Conservation (phyloP, 2,113 vertebrate species). For the Xenopus laevis region DNA sequence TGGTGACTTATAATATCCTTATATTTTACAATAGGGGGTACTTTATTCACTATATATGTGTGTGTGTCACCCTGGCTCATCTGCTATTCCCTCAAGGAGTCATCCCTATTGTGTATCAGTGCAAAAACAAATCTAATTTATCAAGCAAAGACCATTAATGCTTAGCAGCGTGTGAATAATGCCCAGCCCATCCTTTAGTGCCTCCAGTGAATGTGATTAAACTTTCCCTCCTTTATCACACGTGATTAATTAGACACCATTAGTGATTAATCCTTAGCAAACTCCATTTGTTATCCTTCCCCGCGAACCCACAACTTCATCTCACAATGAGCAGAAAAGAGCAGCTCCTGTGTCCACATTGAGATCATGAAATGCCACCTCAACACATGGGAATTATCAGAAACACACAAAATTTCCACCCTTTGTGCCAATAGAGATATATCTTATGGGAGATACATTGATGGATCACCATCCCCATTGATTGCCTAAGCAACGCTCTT, state of each 20-base stretch:
- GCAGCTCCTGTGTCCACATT: background rate
- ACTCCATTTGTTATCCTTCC: background rate
- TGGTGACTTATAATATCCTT: too few relatives aligned
- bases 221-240: slow-evolving; percentile 16
- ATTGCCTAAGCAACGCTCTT: too few relatives aligned
- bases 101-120: background rate
- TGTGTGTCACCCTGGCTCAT: too few relatives aligned
- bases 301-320: background rate
- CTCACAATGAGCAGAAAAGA: slow-evolving; percentile 11
- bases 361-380: too few relatives aligned
- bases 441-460: too few relatives aligned
- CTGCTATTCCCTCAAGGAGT: too few relatives aligned
- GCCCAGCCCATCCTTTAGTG: background rate
- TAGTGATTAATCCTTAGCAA: slow-evolving; percentile 8
- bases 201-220: slow-evolving; percentile 13
- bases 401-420: too few relatives aligned
- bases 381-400: too few relatives aligned
- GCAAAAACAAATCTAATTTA: slow-evolving; percentile 17
- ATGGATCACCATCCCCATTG: too few relatives aligned
- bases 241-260: slow-evolving; percentile 40
- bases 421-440: too few relatives aligned
- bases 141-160: slow-evolving; percentile 25
- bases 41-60: too few relatives aligned
- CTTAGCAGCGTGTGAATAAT: slow-evolving; percentile 35
- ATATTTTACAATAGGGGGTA: too few relatives aligned